Evolutionary conservation across 2,888 invertebrate species (phyloP), one percentile per base, ranked within the genome.

Genomic region (Napeogenes inachia): DNA sequence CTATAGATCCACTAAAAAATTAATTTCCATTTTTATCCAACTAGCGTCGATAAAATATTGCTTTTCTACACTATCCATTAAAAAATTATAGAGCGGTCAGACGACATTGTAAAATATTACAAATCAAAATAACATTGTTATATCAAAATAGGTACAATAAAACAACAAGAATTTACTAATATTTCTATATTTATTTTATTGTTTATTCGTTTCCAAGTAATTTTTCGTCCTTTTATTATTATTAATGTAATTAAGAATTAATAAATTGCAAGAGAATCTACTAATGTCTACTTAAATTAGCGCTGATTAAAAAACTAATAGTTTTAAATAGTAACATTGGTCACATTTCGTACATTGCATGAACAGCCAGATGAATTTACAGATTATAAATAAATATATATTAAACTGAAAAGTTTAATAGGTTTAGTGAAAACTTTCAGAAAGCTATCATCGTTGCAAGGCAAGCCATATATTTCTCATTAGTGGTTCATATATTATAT

Each of bases 181-280:
- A 85, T 82, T 83, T 85, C 87, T 89, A 89, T 89, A 85, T 85
- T 84, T 84, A 84, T 81, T 86, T 86, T 85, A 87, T 87, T 88
- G 88, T 88, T 87, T 85, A 87, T 87, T 86, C 81, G 83, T 86
- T 86, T 81, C 78, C 84, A 86, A 88, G 86, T 85, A 82, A 88
- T 83, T 76, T 83, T 80, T 82, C 79, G 73, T 79, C 75, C 74
- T 84, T 89, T 83, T 78, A 62, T 54, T 62, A 80, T 82, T 75
- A 84, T 80, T 80, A 77, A 79, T 81, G 80, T 82, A 83, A 82
- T 84, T 85, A 85, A 80, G 77, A 82, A 82, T 82, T 80, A 84
- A 83, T 82, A 81, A 72, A 84, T 83, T 84, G 86, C 82, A 84
- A 84, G 84, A 85, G 82, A 86, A 83, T 81, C 75, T 74, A 84